Percentiles rank a stretch among this genome's conserved stretches.
These are phyloP conservation scores for Sebastes minor DNA, from an alignment of 2,797 vertebrate genomes.

Conservation along the genomic window DNA sequence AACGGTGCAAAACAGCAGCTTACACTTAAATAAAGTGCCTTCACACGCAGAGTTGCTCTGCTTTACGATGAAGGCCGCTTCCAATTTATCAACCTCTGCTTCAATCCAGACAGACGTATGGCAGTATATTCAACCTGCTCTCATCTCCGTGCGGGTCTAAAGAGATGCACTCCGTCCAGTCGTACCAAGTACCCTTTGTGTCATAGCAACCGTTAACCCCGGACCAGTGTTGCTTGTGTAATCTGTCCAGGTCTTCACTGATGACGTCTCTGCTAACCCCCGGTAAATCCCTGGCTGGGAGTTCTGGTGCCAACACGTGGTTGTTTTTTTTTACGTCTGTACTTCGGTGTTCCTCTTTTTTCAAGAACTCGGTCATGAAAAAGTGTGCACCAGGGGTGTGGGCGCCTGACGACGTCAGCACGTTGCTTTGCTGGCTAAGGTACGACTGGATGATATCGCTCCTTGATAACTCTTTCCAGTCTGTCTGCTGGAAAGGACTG, in stretches of 20 bases:
- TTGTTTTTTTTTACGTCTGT: conserved; percentile 84
- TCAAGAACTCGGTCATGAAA: conserved; percentile 90
- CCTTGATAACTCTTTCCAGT: conserved; percentile 94
- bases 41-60: background rate
- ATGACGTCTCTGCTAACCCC: conserved; percentile 88
- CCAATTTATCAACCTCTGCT: background rate
- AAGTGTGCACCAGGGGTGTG: conserved; percentile 87
- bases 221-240: conserved; percentile 88
- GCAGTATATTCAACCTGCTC: conserved; percentile 92
- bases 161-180: conserved; percentile 96
- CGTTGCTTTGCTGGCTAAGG: conserved; percentile 92
- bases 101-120: conserved; percentile 97
- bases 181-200: conserved; percentile 93
- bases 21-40: conserved; percentile 21
- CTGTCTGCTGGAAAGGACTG: conserved; percentile 92
- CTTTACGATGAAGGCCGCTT: background rate
- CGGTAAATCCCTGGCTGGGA: conserved; percentile 83
- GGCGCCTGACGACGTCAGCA: conserved; percentile 89
- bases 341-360: conserved; percentile 86
- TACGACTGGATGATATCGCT: conserved; percentile 95
- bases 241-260: conserved; percentile 83
- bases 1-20: conserved; percentile 40
- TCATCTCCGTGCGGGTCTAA: conserved; percentile 91
- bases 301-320: conserved; percentile 83
- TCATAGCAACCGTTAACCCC: conserved; percentile 96